Evolutionary conservation across 1,140 invertebrate species (phyloP), one percentile per base, ranked within the genome.

Genomic region (Diabrotica undecimpunctata): DNA sequence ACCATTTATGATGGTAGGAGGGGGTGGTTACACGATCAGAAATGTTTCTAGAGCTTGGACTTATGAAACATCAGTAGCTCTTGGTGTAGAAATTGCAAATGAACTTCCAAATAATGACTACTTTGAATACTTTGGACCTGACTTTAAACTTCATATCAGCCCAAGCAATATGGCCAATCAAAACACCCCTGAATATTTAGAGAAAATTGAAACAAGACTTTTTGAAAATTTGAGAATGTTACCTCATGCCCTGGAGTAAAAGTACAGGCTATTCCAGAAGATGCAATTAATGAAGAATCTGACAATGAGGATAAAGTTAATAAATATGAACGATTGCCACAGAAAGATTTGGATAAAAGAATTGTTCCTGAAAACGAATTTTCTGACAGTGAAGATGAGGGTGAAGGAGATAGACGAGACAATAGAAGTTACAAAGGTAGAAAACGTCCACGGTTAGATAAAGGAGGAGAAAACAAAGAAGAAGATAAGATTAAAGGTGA

Each of bases 161-260:
- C 97, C 97, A 5, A 98, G 96, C 39, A 99, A 99, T 75, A 99
- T 99, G 97, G 90, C 94, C 2, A 99, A 99, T 83, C 96, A 98
- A 79, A 99, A 99, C 78, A 98, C 97, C 5, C 85, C 90, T 0
- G 98, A 99, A 78, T 99, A 99, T 82, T 83, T 99, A 68, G 97
- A 99, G 69, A 98, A 97, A 84, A 98, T 98, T 61, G 98, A 96
- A 76, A 93, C 94, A 77, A 84, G 93, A 66, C 80, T 99, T 35
- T 98, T 98, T 83, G 97, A 99, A 79, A 99, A 99, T 81, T 81
- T 99, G 53, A 84, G 97, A 68, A 97, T 98, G 95, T 81, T 99
- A 63, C 96, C 96, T 0, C 96, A 98, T 83, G 97, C 5, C 97
- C 97, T 3, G 95, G 96, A 54, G 97, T 99, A 7, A 97, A 99